A percentile compares a stretch with the other conserved stretches of the same genome.
phyloP scores from a whole-genome alignment of 2,797 vertebrate genomes.

The Gadopsis marmoratus region DNA sequence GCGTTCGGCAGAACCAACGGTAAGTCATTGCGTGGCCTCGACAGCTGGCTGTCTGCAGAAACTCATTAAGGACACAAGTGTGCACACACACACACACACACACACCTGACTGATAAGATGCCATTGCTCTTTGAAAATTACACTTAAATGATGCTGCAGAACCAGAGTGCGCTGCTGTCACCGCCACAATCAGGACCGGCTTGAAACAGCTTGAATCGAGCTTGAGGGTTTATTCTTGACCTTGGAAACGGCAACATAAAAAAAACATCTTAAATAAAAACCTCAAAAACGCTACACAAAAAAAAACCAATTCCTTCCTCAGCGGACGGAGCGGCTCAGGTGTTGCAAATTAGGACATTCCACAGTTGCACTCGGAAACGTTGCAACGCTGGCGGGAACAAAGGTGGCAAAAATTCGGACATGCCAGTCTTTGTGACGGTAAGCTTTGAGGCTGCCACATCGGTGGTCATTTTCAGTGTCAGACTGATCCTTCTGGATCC shows the following conservation, averaged over 20 bases:
- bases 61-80: conserved; percentile 29
- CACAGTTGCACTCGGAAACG: neutral
- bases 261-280: neutral
- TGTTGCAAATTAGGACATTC: neutral
- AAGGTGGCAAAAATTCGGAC: neutral
- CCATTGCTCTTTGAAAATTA: neutral
- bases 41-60: conserved; percentile 49
- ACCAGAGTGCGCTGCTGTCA: neutral
- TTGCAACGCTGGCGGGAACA: neutral
- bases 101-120: conserved; percentile 15
- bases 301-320: neutral
- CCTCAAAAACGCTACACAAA: neutral
- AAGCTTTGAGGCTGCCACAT: neutral
- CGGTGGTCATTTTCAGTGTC: neutral
- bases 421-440: neutral
- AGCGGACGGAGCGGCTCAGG: neutral
- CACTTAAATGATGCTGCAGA: neutral
- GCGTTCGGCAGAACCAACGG: conserved; percentile 11
- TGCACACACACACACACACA: neutral
- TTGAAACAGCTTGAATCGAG: too few species aligned
- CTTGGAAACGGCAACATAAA: neutral
- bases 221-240: too few species aligned
- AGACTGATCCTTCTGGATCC: neutral
- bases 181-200: neutral
- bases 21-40: conserved; percentile 1